Base-by-base conservation (phyloP, 1,140 invertebrate genomes). In the Cheumatopsyche charites region DNA sequence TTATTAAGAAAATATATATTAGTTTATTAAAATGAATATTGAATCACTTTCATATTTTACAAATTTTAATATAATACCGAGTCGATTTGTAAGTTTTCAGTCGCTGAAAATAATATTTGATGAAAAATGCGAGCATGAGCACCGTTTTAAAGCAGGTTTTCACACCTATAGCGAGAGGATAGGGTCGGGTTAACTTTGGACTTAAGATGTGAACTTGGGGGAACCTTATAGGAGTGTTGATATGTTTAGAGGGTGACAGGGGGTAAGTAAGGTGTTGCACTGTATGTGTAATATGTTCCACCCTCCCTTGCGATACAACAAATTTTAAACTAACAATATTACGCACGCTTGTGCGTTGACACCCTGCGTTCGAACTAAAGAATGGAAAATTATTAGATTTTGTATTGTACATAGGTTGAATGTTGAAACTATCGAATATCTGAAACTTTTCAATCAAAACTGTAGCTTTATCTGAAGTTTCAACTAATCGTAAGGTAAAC, bases 211-310 rank as follows among this genome's bases (percentile, higher is more conserved):
- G 67, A 75, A 70, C 71, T 68, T 49, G 42, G 70, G 73, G 73
- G 62, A 75, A 67, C 65, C 62, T 70, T 70, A 76, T 72, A 71
- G 72, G 72, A 70, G 75, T 73, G 75, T 76, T 76, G 75, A 76
- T 76, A 76, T 73, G 75, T 76, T 76, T 76, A 76, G 67, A 55
- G 75, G 75, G 75, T 76, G 75, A 73, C 75, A 73, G 70, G 47
- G 62, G 67, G 47, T 23, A 62, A 52, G 55, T 41, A 58, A 68
- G 49, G 41, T 68, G 66, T 68, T 36, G 29, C 9, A 36, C 9
- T 36, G 29, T 36, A 36, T 36, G 9, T 36, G 29, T 36, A 36
- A 36, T 36, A 36, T 36, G 29, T 36, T 36, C 29, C 29, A 9
- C 29, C 29, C 29, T 36, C 29, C 29, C 29, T 3, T 36, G 29